Evolutionary conservation across 2,797 vertebrate species (phyloP).

Genomic region (Knipowitschia caucasica): DNA sequence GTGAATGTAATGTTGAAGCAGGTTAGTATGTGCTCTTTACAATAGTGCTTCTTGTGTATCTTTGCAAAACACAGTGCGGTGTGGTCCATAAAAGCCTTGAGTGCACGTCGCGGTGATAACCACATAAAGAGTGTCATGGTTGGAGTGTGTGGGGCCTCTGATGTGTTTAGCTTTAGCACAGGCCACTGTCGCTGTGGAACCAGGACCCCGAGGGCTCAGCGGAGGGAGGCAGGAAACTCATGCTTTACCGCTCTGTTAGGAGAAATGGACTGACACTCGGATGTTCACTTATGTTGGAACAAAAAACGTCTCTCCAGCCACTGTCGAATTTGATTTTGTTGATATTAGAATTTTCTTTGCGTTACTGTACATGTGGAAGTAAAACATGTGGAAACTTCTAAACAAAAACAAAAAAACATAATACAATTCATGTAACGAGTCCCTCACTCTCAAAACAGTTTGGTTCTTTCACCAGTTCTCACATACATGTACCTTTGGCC

Average conservation of each 20-base stretch:
- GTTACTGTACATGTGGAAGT: no score
- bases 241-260: conserved; percentile 39
- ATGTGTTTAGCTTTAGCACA: conserved; percentile 47
- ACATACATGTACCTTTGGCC: no score
- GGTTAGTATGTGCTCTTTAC: not conserved
- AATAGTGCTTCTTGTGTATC: not conserved
- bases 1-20: no score
- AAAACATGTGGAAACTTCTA: no score
- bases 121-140: conserved; percentile 16
- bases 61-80: not conserved
- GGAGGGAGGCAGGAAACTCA: conserved; percentile 34
- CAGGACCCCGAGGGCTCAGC: conserved; percentile 39
- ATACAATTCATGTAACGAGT: no score
- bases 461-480: no score
- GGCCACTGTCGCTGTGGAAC: conserved; percentile 37
- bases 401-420: no score
- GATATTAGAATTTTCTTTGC: no score
- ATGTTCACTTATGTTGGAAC: conserved; percentile 9
- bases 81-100: conserved; percentile 5
- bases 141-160: conserved; percentile 51
- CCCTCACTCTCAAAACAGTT: no score
- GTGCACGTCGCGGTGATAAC: conserved; percentile 1
- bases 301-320: no score
- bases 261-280: conserved; percentile 42
- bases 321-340: no score